Evolutionary conservation across 2,797 vertebrate genomes (phyloP).

Genomic region (Hephaestus fuliginosus): DNA sequence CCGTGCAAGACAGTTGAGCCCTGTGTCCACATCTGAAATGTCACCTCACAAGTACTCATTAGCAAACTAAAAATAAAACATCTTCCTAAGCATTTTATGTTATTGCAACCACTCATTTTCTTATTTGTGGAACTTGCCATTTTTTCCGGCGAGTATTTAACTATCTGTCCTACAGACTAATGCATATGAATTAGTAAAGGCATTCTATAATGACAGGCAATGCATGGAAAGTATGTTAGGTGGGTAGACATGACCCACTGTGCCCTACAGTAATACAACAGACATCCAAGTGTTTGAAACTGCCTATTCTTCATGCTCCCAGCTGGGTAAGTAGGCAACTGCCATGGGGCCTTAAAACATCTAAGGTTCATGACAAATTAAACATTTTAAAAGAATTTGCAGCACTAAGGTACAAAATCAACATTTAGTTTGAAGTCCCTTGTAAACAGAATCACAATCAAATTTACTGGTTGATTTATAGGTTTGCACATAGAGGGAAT

Average conservation of each 20-base stretch:
- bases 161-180: not conserved
- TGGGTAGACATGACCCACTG: not conserved
- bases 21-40: constrained; percentile 20
- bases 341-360: not conserved
- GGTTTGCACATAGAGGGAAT: too few relatives aligned
- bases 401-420: not conserved
- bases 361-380: not conserved
- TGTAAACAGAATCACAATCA: too few relatives aligned
- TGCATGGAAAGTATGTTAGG: not conserved
- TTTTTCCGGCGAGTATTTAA: not conserved
- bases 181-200: not conserved
- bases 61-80: constrained; percentile 30
- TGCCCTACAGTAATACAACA: not conserved
- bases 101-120: not conserved
- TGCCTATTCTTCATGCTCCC: not conserved
- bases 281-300: not conserved
- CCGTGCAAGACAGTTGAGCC: not conserved
- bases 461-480: too few relatives aligned
- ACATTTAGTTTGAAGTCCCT: too few relatives aligned
- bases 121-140: not conserved
- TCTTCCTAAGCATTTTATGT: not conserved
- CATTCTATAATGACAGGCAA: not conserved
- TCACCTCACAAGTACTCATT: constrained; percentile 20
- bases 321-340: not conserved
- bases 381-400: not conserved